A percentile compares a stretch with the other conserved stretches of the same genome.
Evolutionary conservation across 2,797 vertebrate genomes (phyloP).

Genomic region (Sebastiscus tertius): DNA sequence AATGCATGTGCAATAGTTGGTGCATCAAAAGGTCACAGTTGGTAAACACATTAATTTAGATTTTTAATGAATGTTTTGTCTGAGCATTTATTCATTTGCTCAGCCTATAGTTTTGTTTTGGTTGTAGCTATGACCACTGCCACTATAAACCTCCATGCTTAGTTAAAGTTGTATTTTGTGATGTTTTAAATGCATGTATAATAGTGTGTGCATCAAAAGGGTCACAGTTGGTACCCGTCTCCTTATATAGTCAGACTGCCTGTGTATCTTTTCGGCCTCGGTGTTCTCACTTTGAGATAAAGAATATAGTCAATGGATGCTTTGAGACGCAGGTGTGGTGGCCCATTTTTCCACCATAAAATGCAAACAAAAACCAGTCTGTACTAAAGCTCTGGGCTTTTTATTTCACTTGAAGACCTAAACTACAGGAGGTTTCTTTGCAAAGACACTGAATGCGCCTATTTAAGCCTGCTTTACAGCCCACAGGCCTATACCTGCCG

Average conservation of each 20-base stretch:
- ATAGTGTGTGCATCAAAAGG: neutral
- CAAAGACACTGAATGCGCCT: constrained; percentile 50
- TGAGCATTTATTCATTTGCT: neutral
- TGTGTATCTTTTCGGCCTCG: constrained; percentile 2
- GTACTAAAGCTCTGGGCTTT: constrained; percentile 38
- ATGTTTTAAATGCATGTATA: neutral
- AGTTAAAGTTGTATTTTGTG: neutral
- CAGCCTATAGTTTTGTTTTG: neutral
- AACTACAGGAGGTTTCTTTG: constrained; percentile 71
- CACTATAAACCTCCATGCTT: neutral
- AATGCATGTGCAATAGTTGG: neutral
- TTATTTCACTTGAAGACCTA: constrained; percentile 43
- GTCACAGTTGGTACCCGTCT: neutral
- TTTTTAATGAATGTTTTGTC: neutral
- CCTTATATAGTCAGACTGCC: neutral
- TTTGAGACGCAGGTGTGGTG: constrained; percentile 60
- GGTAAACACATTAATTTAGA: neutral
- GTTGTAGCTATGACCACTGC: neutral
- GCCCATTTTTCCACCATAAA: constrained; percentile 50
- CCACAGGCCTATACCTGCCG: constrained; percentile 62
- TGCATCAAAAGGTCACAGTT: neutral
- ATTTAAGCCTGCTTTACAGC: constrained; percentile 69
- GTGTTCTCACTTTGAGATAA: constrained; percentile 15
- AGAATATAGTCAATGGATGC: constrained; percentile 28
- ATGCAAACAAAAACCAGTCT: constrained; percentile 56